Conservation (phyloP, 2,888 invertebrate species). For the Volucella inanis region DNA sequence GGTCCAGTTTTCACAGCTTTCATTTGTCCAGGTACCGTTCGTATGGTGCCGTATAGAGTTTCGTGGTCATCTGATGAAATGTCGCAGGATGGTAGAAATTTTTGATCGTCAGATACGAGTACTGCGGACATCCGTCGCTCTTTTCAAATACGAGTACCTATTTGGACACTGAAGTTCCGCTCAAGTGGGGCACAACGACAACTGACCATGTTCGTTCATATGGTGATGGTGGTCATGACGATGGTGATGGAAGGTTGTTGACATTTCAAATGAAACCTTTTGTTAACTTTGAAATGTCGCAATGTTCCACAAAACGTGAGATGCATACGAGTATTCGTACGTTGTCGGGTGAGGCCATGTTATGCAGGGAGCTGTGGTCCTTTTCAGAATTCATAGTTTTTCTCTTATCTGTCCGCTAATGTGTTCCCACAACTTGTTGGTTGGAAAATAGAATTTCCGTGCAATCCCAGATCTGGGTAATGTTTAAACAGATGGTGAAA, state of each 20-base stretch:
- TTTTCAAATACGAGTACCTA: slow-evolving; percentile 39
- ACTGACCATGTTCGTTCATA: background rate
- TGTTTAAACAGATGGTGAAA: slow-evolving; percentile 69
- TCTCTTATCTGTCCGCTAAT: slow-evolving; percentile 29
- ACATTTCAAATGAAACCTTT: slow-evolving; percentile 52
- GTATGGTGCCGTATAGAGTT: slow-evolving; percentile 32
- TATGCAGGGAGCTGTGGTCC: slow-evolving; percentile 43
- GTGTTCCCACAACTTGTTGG: slow-evolving; percentile 34
- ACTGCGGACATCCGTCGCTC: slow-evolving; percentile 23
- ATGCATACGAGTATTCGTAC: slow-evolving; percentile 30
- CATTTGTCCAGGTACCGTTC: background rate
- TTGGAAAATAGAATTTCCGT: slow-evolving; percentile 33
- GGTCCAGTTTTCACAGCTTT: slow-evolving; percentile 6
- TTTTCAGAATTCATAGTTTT: slow-evolving; percentile 47
- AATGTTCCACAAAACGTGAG: slow-evolving; percentile 64
- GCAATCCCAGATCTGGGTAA: slow-evolving; percentile 23
- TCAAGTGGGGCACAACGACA: slow-evolving; percentile 13
- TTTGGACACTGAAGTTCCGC: slow-evolving; percentile 49
- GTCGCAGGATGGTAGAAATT: slow-evolving; percentile 34
- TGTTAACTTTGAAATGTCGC: slow-evolving; percentile 61
- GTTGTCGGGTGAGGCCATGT: slow-evolving; percentile 16
- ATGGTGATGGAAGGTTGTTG: slow-evolving; percentile 31
- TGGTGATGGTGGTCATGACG: background rate
- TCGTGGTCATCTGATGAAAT: slow-evolving; percentile 59
- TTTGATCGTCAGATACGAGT: slow-evolving; percentile 27